These are phyloP conservation scores for Panthera tigris DNA, from an alignment of 2,113 vertebrate species.

Conservation along the genomic window DNA sequence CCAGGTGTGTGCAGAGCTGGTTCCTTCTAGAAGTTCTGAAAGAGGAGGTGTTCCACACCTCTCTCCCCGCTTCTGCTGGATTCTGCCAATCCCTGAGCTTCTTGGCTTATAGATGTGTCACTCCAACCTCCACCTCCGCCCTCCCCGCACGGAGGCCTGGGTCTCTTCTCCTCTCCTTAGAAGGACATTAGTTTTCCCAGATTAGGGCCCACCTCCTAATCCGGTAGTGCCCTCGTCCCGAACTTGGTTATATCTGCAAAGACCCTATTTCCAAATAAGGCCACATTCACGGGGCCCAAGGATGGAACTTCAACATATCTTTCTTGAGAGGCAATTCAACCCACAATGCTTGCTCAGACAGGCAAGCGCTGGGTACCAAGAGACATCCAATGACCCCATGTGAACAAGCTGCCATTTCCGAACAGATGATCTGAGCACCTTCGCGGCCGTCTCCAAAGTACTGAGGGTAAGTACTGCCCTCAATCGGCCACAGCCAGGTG, in stretches of 20 bases:
- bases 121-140: neutral
- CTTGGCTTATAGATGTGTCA: fast-evolving
- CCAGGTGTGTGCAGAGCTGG: neutral
- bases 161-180: neutral
- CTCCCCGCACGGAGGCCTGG: fast-evolving
- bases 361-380: neutral
- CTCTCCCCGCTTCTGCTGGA: fast-evolving
- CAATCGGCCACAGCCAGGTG: neutral
- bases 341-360: neutral
- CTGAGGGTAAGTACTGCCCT: neutral
- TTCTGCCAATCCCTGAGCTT: neutral
- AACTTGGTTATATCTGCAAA: neutral
- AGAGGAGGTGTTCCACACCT: neutral
- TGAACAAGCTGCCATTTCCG: neutral
- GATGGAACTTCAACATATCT: neutral
- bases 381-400: neutral
- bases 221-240: neutral
- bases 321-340: neutral
- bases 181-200: neutral
- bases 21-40: neutral
- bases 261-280: neutral
- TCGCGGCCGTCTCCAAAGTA: neutral
- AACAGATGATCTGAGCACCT: neutral
- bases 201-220: neutral
- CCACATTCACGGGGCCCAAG: neutral